phyloP scores from a whole-genome alignment of 1,140 invertebrate species.

The Camponotus floridanus region DNA sequence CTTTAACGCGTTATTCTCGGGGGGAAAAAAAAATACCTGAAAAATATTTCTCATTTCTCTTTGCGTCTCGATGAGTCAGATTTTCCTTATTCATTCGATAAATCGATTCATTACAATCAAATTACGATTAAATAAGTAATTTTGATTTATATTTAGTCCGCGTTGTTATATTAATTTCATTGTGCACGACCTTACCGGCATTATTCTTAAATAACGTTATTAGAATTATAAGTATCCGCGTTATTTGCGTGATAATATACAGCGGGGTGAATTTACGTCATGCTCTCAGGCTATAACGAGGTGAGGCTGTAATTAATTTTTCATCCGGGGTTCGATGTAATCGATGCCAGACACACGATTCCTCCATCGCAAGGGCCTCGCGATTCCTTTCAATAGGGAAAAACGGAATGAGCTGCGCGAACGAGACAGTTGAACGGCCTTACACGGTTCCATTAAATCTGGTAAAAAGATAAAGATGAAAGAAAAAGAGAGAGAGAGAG shows the following conservation, averaged over 20 bases:
- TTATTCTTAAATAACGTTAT: not conserved
- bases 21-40: no score
- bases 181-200: not conserved
- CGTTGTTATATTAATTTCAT: not conserved
- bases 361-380: not conserved
- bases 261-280: constrained; percentile 24
- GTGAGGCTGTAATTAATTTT: constrained; percentile 48
- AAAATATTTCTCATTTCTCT: no score
- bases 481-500: not conserved
- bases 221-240: not conserved
- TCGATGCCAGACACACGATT: constrained; percentile 41
- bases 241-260: constrained; percentile 6
- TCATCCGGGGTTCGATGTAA: constrained; percentile 36
- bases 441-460: constrained; percentile 15
- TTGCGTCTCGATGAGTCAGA: no score
- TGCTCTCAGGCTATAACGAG: constrained; percentile 9
- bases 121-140: no score
- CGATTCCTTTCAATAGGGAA: not conserved
- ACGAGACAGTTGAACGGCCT: constrained; percentile 38
- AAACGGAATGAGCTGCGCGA: not conserved
- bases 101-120: no score
- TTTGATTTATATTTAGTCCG: no score
- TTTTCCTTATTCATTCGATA: no score
- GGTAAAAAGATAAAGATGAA: not conserved
- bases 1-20: no score